These are phyloP conservation scores for Cyclargus thomasi DNA, from an alignment of 1,140 invertebrate species.

Conservation along the genomic window DNA sequence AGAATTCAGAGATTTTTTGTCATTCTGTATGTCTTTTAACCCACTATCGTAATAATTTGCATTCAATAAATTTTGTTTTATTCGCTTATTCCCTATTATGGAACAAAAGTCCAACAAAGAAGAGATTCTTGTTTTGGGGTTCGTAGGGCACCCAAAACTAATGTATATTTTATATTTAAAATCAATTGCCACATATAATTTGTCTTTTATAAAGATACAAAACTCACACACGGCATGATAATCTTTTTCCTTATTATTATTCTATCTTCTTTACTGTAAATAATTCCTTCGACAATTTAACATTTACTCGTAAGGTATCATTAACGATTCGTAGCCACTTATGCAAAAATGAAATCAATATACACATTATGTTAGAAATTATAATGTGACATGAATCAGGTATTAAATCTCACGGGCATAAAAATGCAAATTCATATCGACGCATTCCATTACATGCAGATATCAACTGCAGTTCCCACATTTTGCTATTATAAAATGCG, in stretches of 20 bases:
- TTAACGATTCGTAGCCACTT: not conserved
- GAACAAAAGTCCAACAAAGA: no score
- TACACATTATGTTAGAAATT: conserved; percentile 5
- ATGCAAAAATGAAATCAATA: not conserved
- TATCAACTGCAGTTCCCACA: conserved; percentile 44
- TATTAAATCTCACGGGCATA: conserved; percentile 35
- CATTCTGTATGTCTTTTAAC: no score
- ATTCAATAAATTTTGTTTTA: no score
- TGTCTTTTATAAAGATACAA: no score
- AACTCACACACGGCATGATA: not conserved
- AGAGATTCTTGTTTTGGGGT: no score
- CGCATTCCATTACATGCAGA: conserved; percentile 39
- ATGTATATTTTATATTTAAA: no score
- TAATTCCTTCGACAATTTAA: not conserved
- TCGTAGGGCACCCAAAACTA: no score
- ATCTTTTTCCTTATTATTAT: not conserved
- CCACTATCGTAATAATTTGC: no score
- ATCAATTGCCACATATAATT: no score
- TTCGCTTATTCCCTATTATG: no score
- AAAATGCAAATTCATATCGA: conserved; percentile 44
- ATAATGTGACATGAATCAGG: conserved; percentile 8
- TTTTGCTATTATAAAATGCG: conserved; percentile 39
- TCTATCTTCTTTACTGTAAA: conserved; percentile 19
- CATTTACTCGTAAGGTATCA: not conserved
- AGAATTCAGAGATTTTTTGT: no score